Evolutionary conservation across 1,140 invertebrate species (phyloP).

Genomic region (Drosophila aff.): DNA sequence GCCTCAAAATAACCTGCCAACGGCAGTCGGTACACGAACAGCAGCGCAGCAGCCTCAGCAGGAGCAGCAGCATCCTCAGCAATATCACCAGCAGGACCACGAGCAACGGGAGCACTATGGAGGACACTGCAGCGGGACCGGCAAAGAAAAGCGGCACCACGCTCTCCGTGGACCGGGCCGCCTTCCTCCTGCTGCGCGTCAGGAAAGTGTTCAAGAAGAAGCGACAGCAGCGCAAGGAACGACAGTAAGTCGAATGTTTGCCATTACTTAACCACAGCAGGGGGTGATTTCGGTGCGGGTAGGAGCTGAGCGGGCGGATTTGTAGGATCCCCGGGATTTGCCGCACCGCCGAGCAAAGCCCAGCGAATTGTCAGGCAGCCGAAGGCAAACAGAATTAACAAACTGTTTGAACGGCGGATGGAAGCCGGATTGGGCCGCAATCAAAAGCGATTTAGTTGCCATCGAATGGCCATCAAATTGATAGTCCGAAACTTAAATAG

Average conservation of each 20-base stretch:
- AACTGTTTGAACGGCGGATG: constrained; percentile 43
- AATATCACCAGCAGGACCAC: constrained; percentile 7
- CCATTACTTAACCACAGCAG: constrained; percentile 37
- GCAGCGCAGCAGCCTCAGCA: constrained; percentile 16
- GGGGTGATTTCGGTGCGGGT: constrained; percentile 14
- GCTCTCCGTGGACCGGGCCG: constrained; percentile 93
- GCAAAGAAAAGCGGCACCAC: constrained; percentile 84
- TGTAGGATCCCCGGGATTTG: constrained; percentile 40
- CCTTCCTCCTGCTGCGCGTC: constrained; percentile 93
- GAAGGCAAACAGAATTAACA: constrained; percentile 53
- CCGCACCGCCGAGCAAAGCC: constrained; percentile 12
- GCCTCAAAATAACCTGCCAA: constrained; percentile 36
- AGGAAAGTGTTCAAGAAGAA: constrained; percentile 96
- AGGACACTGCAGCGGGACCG: constrained; percentile 59
- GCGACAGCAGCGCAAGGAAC: constrained; percentile 92
- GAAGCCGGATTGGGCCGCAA: constrained; percentile 40
- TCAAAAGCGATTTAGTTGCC: constrained; percentile 42
- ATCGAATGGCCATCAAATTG: constrained; percentile 13
- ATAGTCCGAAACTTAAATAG: constrained; percentile 7
- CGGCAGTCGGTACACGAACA: constrained; percentile 21
- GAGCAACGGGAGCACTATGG: constrained; percentile 50
- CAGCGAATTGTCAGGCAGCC: constrained; percentile 36
- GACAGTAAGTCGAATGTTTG: constrained; percentile 87
- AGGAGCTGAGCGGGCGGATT: constrained; percentile 10
- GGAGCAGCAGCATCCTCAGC: constrained; percentile 16